Evolutionary conservation across 2,888 invertebrate genomes (phyloP), one percentile per base, ranked within the genome.

Genomic region (Callinectes sapidus): DNA sequence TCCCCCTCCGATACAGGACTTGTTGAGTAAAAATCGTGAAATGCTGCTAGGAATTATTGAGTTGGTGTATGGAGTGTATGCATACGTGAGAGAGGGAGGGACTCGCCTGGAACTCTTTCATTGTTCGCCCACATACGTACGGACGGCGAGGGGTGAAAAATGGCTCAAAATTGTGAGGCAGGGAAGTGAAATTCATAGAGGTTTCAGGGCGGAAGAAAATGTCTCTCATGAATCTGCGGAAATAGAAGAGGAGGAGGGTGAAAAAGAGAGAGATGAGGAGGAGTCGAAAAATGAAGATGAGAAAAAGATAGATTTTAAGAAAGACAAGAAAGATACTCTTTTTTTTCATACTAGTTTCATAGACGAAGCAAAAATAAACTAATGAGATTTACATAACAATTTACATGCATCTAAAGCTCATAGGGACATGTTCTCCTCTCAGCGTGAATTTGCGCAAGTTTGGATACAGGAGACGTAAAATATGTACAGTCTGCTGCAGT

Each of bases 121-220:
- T 28, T 71, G 71, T n/a, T 28, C 28, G 71, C 71, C 71, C 71
- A 71, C n/a, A 71, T 8, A 71, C 48, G 48, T 48, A 48, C 48
- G 48, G 48, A 8, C 28, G 28, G 71, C 6, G 71, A 71, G 71
- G 71, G 32, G 18, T 81, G 35, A 81, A 35, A 81, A 81, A 32
- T 18, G 10, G 32, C 35, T 81, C 13, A 81, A 81, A 81, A 32
- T 35, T 81, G 81, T 81, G 35, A 81, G 81, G 81, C 81, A 35
- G 35, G 81, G 35, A 81, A 81, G 81, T 81, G 81, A 81, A 81
- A 81, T 81, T 81, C 81, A 81, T 81, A 81, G 81, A 10, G 81
- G 81, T 81, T 81, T 35, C 35, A 16, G 35, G 81, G 35, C 32
- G 81, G 81, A 35, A 81, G 81, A 32, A 35, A 81, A 81, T 81